These are phyloP conservation scores for Cataglyphis cursor DNA, from an alignment of 2,888 invertebrate genomes.

Conservation along the genomic window DNA sequence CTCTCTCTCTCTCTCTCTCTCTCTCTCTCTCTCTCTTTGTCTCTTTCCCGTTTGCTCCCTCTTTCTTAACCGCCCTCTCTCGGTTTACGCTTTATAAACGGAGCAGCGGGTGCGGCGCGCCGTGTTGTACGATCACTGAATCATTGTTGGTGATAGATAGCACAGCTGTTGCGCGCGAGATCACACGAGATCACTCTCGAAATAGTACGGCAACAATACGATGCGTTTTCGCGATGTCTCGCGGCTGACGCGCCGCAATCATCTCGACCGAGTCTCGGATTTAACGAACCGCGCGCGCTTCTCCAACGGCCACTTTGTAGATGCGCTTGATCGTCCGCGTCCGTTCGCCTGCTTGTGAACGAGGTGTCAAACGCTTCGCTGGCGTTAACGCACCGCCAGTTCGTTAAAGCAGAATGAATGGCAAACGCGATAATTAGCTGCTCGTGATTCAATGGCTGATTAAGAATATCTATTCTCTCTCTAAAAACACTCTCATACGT, in stretches of 20 bases:
- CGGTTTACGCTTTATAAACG: conserved; percentile 83
- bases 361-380: conserved; percentile 54
- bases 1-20: too few species aligned
- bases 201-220: conserved; percentile 85
- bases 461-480: conserved; percentile 13
- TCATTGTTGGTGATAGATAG: conserved; percentile 86
- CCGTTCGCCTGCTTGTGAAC: conserved; percentile 39
- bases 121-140: conserved; percentile 84
- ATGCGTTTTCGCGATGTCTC: conserved; percentile 58
- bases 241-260: conserved; percentile 54
- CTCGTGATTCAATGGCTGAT: conserved; percentile 44
- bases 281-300: conserved; percentile 73
- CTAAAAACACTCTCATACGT: not conserved
- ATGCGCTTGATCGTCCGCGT: conserved; percentile 28
- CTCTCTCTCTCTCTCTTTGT: conserved; percentile 59
- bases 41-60: conserved; percentile 32
- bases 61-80: conserved; percentile 59
- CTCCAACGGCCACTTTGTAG: conserved; percentile 52
- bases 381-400: conserved; percentile 47
- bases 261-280: conserved; percentile 68
- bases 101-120: conserved; percentile 75
- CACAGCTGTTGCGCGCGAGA: conserved; percentile 84
- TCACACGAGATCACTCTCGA: conserved; percentile 82
- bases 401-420: conserved; percentile 48
- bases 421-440: conserved; percentile 21